A percentile compares a stretch with the other conserved stretches of the same genome.
Evolutionary conservation across 1,140 invertebrate genomes (phyloP).

Genomic region (Scaptomyza pallida): DNA sequence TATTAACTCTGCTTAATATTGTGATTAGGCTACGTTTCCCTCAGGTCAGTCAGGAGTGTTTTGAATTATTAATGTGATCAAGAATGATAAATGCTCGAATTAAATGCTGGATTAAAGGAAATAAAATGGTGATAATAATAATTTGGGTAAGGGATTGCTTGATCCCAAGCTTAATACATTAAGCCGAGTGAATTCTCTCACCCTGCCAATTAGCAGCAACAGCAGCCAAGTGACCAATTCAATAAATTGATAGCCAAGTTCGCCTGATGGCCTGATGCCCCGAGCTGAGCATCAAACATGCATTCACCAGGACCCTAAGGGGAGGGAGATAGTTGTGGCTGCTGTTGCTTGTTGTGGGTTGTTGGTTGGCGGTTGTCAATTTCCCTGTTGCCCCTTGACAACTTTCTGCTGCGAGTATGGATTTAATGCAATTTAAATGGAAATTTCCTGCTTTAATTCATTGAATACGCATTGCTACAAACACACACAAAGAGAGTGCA

Average conservation of each 20-base stretch:
- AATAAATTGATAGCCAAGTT: slow-evolving; percentile 24
- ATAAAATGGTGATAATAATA: slow-evolving; percentile 1
- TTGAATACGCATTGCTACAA: slow-evolving; percentile 45
- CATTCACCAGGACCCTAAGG: slow-evolving; percentile 7
- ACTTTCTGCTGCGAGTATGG: slow-evolving; percentile 37
- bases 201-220: slow-evolving; percentile 21
- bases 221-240: slow-evolving; percentile 12
- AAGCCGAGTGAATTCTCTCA: neutral
- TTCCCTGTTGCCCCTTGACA: slow-evolving; percentile 1
- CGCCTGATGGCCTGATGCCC: neutral
- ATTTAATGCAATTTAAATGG: slow-evolving; percentile 70
- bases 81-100: neutral
- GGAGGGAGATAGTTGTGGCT: slow-evolving; percentile 13
- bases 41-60: neutral
- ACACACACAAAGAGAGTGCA: neutral
- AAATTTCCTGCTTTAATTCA: slow-evolving; percentile 65
- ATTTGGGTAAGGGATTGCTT: slow-evolving; percentile 4
- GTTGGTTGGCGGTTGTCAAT: neutral
- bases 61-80: slow-evolving; percentile 17
- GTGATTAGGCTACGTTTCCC: slow-evolving; percentile 9
- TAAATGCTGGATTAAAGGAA: neutral
- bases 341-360: neutral
- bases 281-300: slow-evolving; percentile 6
- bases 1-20: slow-evolving; percentile 62
- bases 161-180: neutral